Evolutionary conservation across 2,113 vertebrate genomes (phyloP).

Genomic region (Halcyon malimbica): DNA sequence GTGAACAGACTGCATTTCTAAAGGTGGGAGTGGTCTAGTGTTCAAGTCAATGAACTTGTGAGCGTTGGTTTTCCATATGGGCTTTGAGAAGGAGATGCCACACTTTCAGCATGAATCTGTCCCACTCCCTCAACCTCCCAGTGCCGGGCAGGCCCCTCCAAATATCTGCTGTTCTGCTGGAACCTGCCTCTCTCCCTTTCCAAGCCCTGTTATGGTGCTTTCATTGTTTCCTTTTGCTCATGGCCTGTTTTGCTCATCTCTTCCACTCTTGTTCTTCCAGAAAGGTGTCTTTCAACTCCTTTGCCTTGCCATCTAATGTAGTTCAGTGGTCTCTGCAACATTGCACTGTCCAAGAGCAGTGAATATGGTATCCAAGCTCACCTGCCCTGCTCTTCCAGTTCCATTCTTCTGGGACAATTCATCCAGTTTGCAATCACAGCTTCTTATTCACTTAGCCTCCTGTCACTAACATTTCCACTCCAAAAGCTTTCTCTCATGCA

Average conservation of each 20-base stretch:
- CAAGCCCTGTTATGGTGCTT: neutral
- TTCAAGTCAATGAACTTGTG: neutral
- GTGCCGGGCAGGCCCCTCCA: accelerated
- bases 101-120: accelerated
- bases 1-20: neutral
- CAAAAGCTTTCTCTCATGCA: neutral
- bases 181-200: neutral
- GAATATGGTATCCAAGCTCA: accelerated
- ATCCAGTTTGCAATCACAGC: neutral
- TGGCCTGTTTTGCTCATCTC: neutral
- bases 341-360: neutral
- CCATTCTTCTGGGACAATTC: neutral
- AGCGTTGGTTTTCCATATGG: neutral
- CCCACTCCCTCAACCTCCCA: neutral
- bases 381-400: neutral
- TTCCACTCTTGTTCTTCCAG: neutral
- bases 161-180: neutral
- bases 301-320: neutral
- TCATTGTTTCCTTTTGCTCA: neutral
- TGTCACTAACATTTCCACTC: neutral
- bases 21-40: neutral
- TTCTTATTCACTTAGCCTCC: neutral
- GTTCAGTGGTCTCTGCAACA: neutral
- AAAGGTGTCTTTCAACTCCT: neutral
- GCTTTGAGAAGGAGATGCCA: neutral